These are phyloP conservation scores for Neogale vison DNA, from an alignment of 2,113 vertebrate genomes.

Conservation along the genomic window DNA sequence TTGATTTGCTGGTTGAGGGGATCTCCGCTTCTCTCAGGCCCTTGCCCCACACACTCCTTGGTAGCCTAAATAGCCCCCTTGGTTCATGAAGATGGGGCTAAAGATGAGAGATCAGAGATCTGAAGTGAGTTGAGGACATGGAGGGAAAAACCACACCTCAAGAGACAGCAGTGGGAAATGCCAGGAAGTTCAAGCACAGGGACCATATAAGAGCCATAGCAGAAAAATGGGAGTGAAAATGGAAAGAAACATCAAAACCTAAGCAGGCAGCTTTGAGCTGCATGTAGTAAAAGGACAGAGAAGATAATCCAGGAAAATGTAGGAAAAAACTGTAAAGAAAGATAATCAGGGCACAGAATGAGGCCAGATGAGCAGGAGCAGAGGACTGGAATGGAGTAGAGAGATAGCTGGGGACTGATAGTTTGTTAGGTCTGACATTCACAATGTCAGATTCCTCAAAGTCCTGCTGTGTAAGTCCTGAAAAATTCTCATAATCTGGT, in stretches of 20 bases:
- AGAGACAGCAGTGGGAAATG: constrained; percentile 17
- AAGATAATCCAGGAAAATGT: background rate
- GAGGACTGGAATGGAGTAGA: background rate
- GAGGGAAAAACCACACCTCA: background rate
- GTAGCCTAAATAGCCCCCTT: background rate
- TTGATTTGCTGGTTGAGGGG: background rate
- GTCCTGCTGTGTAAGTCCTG: background rate
- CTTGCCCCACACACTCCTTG: background rate
- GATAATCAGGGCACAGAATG: background rate
- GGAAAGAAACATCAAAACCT: constrained; percentile 15
- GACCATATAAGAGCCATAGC: constrained; percentile 52
- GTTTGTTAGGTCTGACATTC: background rate
- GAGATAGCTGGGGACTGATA: no score
- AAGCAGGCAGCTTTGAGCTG: background rate
- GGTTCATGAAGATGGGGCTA: background rate
- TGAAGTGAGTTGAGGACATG: background rate
- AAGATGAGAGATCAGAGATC: background rate
- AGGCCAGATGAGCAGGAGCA: background rate
- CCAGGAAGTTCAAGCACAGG: constrained; percentile 1
- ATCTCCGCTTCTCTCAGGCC: constrained; percentile 34
- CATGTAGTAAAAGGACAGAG: background rate
- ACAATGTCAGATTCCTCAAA: background rate
- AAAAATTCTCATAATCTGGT: background rate
- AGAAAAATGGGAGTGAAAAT: background rate
- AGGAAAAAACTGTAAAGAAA: background rate